Evolutionary conservation across 2,113 vertebrate species (phyloP).

Genomic region (Dipodomys ordii): DNA sequence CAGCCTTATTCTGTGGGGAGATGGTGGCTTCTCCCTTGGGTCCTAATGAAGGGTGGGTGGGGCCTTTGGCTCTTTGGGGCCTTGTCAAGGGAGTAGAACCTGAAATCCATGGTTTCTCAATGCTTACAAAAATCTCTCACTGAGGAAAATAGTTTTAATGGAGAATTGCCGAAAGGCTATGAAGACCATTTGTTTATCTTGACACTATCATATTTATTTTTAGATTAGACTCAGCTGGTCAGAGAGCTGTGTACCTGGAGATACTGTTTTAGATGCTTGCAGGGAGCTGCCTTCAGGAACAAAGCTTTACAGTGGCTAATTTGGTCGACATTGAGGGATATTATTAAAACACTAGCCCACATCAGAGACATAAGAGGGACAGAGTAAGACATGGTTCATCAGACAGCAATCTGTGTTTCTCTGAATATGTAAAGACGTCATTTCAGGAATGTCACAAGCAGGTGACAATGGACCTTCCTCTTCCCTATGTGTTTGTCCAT

Average conservation of each 20-base stretch:
- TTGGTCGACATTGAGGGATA: not conserved
- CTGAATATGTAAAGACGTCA: not conserved
- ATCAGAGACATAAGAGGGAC: not conserved
- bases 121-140: conserved; percentile 8
- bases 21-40: not conserved
- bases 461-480: not conserved
- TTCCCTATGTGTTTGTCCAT: not conserved
- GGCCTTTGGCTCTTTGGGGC: not conserved
- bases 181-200: conserved; percentile 71
- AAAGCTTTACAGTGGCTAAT: conserved; percentile 37
- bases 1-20: not conserved
- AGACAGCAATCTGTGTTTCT: not conserved
- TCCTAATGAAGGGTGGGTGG: not conserved
- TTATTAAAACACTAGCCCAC: conserved; percentile 2
- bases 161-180: conserved; percentile 37
- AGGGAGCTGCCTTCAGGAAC: not conserved
- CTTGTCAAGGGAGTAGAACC: not conserved
- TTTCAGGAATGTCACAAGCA: no score
- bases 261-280: not conserved
- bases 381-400: not conserved
- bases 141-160: conserved; percentile 58
- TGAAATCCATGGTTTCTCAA: conserved; percentile 12
- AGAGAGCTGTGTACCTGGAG: conserved; percentile 51
- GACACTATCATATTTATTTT: conserved; percentile 70
- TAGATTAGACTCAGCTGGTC: conserved; percentile 38